Conservation (phyloP, 2,113 vertebrate genomes). For the Nerophis ophidion region DNA sequence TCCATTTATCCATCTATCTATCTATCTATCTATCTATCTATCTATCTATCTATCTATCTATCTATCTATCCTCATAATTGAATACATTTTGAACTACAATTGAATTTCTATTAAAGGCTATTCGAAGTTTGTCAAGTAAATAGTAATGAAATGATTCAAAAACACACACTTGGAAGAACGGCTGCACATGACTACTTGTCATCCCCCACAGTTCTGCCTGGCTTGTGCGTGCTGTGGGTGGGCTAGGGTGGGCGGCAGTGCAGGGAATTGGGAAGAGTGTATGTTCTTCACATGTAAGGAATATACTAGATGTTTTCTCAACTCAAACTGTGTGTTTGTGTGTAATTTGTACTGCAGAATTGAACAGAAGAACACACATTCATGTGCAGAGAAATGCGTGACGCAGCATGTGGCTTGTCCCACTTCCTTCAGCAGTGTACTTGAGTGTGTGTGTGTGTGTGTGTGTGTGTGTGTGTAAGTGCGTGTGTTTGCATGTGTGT, state of each 20-base stretch:
- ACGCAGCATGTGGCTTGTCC: constrained; percentile 73
- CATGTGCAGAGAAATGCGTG: constrained; percentile 71
- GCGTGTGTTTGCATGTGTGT: constrained; percentile 34
- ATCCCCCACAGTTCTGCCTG: constrained; percentile 53
- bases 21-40: constrained; percentile 22
- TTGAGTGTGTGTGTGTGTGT: constrained; percentile 26
- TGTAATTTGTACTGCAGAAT: constrained; percentile 46
- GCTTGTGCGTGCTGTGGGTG: constrained; percentile 56
- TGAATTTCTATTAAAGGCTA: constrained; percentile 13
- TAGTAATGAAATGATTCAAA: constrained; percentile 30
- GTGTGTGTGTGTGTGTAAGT: constrained; percentile 32
- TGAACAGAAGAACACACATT: constrained; percentile 36
- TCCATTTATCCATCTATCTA: constrained; percentile 13
- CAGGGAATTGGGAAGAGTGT: constrained; percentile 36
- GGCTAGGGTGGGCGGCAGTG: constrained; percentile 52
- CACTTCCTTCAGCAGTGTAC: constrained; percentile 65
- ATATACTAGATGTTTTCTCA: constrained; percentile 29
- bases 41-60: constrained; percentile 9
- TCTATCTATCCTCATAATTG: no score
- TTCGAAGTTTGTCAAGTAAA: constrained; percentile 22
- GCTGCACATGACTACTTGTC: constrained; percentile 44
- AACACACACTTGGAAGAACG: constrained; percentile 33
- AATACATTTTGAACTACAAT: background rate
- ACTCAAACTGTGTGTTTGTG: constrained; percentile 5
- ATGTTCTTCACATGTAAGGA: constrained; percentile 21